phyloP scores from a whole-genome alignment of 2,888 invertebrate genomes.

The Archips xylosteana region DNA sequence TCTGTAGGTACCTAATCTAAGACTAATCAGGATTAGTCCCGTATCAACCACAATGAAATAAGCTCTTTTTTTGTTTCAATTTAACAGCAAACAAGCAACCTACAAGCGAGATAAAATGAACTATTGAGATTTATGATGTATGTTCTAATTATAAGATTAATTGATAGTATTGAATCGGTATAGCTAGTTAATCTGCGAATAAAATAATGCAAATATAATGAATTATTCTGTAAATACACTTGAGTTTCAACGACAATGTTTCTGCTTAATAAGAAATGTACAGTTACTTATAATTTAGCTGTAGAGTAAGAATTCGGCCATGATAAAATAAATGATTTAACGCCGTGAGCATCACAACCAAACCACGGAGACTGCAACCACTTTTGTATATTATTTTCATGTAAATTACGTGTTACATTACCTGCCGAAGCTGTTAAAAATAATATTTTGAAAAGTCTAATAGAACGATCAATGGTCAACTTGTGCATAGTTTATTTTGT shows the following conservation, averaged over 20 bases:
- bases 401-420: conserved; percentile 59
- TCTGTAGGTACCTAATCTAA: not conserved
- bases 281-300: conserved; percentile 73
- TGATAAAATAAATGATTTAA: conserved; percentile 61
- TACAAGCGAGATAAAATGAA: conserved; percentile 18
- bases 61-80: not conserved
- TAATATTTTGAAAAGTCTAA: conserved; percentile 74
- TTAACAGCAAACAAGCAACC: not conserved
- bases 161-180: conserved; percentile 25
- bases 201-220: conserved; percentile 28
- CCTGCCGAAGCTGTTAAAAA: conserved; percentile 56
- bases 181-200: conserved; percentile 37
- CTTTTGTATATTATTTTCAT: conserved; percentile 70
- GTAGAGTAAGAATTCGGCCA: conserved; percentile 71
- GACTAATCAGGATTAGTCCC: not conserved
- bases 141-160: conserved; percentile 25
- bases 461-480: conserved; percentile 79
- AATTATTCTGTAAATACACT: conserved; percentile 69
- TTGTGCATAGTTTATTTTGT: conserved; percentile 89
- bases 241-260: conserved; percentile 58
- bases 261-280: conserved; percentile 57
- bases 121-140: conserved; percentile 13
- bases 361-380: conserved; percentile 57
- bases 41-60: not conserved
- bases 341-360: conserved; percentile 71